Base-by-base conservation (phyloP, 2,888 invertebrate species). In the Drosophila flavopinicola region DNA sequence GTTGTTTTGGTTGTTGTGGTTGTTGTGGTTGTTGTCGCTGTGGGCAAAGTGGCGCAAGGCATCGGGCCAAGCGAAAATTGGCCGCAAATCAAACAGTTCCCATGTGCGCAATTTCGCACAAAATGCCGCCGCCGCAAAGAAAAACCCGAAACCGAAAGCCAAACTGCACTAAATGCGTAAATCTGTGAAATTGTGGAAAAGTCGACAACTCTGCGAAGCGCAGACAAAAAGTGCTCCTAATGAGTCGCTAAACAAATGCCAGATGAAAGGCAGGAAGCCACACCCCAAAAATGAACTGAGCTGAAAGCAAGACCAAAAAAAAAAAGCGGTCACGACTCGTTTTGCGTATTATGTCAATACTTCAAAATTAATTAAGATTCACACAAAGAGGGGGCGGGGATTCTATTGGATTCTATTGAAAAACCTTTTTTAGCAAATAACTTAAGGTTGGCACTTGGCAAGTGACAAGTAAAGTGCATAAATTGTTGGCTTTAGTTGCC, bases 61-160 rank as follows among this genome's bases (percentile, higher is more conserved):
- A 78, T 63, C 52, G 66, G 67, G 79, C 71, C 79, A 71, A 75
- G 68, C 75, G 45, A 66, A 77, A 74, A 84, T 78, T 75, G 74
- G 70, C 82, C 79, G 68, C 77, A 82, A 84, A 85, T 85, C 85
- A 86, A 85, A 83, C 86, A 83, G 85, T 86, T 85, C 85, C 86
- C 85, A 85, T 86, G 86, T 78, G 85, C 85, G 63, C 77, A 78
- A 79, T 85, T 85, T 51, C 60, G 59, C 44, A 27, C 57, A 69
- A 78, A 79, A 73, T 79, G 69, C 74, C 82, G 72, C 77, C 80
- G 75, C 74, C 73, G 77, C 3, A 78, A 71, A 47, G 65, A 68
- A 73, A 83, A 85, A 57, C 64, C 66, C 70, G 60, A 60, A 60
- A 68, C 52, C 47, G 24, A 66, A 41, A 11, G 33, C 25, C 42